Percentiles rank a stretch among this genome's conserved stretches.
Conservation (phyloP, 2,888 invertebrate genomes). For the Drosophila multiciliata region DNA sequence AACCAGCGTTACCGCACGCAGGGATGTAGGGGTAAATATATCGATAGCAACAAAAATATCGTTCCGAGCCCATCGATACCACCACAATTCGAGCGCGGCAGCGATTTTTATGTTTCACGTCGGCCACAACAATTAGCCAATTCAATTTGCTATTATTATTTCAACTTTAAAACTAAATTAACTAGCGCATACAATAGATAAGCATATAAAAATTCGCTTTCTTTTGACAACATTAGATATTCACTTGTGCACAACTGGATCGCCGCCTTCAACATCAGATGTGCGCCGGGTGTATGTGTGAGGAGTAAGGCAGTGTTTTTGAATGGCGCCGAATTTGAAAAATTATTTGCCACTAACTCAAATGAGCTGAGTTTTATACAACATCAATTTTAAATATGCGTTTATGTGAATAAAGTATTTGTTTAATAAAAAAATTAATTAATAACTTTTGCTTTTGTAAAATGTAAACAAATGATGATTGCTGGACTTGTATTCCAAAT, state of each 20-base stretch:
- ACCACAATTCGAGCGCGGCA: not conserved
- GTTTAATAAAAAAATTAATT: not conserved
- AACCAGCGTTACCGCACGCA: conserved; percentile 59
- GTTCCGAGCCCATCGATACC: conserved; percentile 24
- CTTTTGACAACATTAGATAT: not conserved
- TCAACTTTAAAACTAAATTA: not conserved
- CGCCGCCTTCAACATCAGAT: conserved; percentile 1
- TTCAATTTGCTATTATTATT: conserved; percentile 11
- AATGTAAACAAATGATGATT: conserved; percentile 22
- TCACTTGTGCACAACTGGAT: not conserved
- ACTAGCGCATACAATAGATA: not conserved
- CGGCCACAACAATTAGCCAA: conserved; percentile 4
- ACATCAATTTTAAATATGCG: not conserved
- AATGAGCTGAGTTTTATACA: not conserved
- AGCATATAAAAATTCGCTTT: not conserved
- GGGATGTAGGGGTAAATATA: conserved; percentile 54
- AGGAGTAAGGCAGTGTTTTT: not conserved
- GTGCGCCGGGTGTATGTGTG: not conserved
- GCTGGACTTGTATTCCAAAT: not conserved
- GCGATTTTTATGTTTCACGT: conserved; percentile 34
- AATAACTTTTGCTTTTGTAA: not conserved
- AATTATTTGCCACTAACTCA: not conserved
- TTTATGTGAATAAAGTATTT: not conserved
- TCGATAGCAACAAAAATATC: conserved; percentile 47
- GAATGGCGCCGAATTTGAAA: conserved; percentile 12